Evolutionary conservation across 2,113 vertebrate species (phyloP).

Genomic region (Ageneiosus marmoratus): DNA sequence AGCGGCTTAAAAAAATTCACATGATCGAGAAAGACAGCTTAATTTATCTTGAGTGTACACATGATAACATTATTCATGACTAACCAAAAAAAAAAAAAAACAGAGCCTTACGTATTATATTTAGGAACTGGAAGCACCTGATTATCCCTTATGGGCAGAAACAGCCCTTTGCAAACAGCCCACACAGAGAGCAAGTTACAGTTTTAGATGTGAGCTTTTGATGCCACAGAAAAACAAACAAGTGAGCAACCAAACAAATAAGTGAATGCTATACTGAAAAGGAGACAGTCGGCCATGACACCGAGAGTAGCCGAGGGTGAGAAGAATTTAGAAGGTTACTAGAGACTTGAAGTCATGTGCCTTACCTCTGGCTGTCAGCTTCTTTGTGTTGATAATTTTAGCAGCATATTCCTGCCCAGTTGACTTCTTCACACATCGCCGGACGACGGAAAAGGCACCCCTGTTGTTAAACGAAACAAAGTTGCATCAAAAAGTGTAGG

Average conservation of each 20-base stretch:
- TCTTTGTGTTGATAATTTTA: slow-evolving; percentile 99
- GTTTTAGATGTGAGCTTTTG: not conserved
- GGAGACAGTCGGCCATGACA: not conserved
- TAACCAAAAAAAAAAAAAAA: not conserved
- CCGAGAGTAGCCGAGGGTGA: not conserved
- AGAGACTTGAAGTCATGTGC: not conserved
- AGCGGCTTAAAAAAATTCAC: not conserved
- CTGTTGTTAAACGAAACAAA: slow-evolving; percentile 67
- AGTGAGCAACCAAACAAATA: not conserved
- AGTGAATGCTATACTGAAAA: not conserved
- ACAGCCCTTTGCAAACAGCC: slow-evolving; percentile 17
- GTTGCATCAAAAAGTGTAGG: not conserved
- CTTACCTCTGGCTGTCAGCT: slow-evolving; percentile 96
- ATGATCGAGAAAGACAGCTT: not conserved
- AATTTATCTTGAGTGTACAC: not conserved
- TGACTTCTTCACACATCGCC: slow-evolving; percentile 95
- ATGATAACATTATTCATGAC: not conserved
- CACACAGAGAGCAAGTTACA: not conserved
- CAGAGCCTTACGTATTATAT: not conserved
- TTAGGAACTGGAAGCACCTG: not conserved
- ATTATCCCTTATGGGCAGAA: not conserved
- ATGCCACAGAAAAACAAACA: not conserved
- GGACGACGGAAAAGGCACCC: slow-evolving; percentile 97
- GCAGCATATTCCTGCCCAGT: slow-evolving; percentile 97
- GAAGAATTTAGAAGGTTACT: no score